phyloP scores from a whole-genome alignment of 1,140 invertebrate species.

The Zaprionus taronus region DNA sequence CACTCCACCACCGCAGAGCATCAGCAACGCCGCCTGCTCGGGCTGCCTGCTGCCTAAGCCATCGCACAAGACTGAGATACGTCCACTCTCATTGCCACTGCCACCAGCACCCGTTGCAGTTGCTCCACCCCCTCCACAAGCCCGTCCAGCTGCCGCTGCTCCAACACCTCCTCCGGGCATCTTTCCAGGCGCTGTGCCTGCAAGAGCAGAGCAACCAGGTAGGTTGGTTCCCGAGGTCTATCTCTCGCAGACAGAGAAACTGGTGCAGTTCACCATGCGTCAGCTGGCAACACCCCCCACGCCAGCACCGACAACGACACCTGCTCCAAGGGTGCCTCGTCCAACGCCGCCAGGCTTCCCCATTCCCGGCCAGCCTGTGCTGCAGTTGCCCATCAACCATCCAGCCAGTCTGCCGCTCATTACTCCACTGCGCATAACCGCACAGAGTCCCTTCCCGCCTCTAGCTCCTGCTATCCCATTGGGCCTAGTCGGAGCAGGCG shows the following conservation, averaged over 20 bases:
- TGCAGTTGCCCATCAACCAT: neutral
- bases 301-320: neutral
- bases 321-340: neutral
- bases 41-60: slow-evolving; percentile 68
- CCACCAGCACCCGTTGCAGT: slow-evolving; percentile 13
- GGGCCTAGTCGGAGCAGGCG: neutral
- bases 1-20: slow-evolving; percentile 46
- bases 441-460: neutral
- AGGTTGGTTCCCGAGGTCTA: slow-evolving; percentile 35
- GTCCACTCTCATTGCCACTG: slow-evolving; percentile 64
- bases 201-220: slow-evolving; percentile 9
- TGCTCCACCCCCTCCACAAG: neutral
- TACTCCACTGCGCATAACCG: neutral
- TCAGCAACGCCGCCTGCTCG: slow-evolving; percentile 63
- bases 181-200: neutral
- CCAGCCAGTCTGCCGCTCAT: neutral
- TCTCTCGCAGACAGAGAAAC: slow-evolving; percentile 25
- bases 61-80: slow-evolving; percentile 64
- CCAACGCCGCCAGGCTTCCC: neutral
- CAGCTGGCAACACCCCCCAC: neutral
- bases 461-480: neutral
- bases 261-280: slow-evolving; percentile 11
- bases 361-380: neutral
- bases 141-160: neutral
- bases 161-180: slow-evolving; percentile 1